These are phyloP conservation scores for Aegypius monachus DNA, from an alignment of 2,113 vertebrate species.

Conservation along the genomic window DNA sequence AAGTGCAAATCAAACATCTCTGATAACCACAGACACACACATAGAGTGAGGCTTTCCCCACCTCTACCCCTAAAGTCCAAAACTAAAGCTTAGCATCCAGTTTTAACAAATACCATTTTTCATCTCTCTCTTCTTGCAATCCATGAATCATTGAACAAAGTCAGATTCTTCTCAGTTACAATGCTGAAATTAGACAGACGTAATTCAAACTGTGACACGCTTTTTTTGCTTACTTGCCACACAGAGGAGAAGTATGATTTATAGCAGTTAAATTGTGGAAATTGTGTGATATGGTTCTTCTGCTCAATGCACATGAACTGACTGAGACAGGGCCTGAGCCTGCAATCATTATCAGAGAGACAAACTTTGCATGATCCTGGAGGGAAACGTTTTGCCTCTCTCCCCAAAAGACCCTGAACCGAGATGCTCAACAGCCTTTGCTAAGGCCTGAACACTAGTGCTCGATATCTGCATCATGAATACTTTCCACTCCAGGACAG, in stretches of 20 bases:
- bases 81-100: background rate
- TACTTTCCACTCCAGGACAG: background rate
- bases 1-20: background rate
- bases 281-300: background rate
- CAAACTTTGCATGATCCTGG: background rate
- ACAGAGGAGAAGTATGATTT: background rate
- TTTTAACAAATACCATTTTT: background rate
- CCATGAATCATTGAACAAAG: background rate
- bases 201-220: background rate
- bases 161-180: background rate
- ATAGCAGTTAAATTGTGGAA: background rate
- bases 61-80: background rate
- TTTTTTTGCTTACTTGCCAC: background rate
- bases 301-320: background rate
- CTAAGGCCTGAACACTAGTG: background rate
- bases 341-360: background rate
- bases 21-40: no score
- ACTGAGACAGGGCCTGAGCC: background rate
- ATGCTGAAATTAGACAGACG: background rate
- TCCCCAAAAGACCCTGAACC: background rate
- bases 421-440: background rate
- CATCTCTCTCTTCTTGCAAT: background rate
- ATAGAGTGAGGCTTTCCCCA: background rate
- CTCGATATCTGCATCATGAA: background rate
- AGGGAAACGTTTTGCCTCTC: background rate